These are phyloP conservation scores for Watsonalla cultraria DNA, from an alignment of 2,888 invertebrate species.

Conservation along the genomic window DNA sequence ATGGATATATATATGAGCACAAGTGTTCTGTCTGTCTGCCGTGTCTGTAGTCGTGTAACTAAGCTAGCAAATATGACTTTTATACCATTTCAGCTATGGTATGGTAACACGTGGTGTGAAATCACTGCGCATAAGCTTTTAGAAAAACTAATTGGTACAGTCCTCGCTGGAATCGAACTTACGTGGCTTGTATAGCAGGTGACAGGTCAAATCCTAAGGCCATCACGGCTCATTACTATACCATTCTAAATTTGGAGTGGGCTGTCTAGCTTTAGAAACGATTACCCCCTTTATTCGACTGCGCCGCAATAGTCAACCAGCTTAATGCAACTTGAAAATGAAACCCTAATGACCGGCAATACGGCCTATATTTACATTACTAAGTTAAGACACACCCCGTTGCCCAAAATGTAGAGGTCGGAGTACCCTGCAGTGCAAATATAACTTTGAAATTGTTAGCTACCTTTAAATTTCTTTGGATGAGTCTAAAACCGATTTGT, in stretches of 20 bases:
- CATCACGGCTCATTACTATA: constrained; percentile 1
- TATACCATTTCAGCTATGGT: no score
- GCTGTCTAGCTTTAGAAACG: constrained; percentile 70
- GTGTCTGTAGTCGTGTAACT: no score
- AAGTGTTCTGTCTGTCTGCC: no score
- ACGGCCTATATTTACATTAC: constrained; percentile 30
- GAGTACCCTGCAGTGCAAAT: constrained; percentile 8
- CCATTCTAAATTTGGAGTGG: constrained; percentile 38
- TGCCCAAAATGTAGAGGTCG: constrained; percentile 14
- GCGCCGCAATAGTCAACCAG: constrained; percentile 49
- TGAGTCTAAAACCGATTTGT: constrained; percentile 46
- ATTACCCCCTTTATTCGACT: constrained; percentile 67
- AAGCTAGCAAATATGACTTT: no score
- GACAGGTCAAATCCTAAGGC: no score
- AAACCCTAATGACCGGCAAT: constrained; percentile 24
- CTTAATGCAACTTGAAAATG: constrained; percentile 37
- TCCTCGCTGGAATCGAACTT: no score
- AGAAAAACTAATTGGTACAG: no score
- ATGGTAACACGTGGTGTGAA: no score
- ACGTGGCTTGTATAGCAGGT: no score
- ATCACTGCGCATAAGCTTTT: no score
- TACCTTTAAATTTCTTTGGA: constrained; percentile 14
- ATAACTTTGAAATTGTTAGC: constrained; percentile 1
- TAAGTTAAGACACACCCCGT: constrained; percentile 8
- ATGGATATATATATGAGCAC: no score